Percentiles rank a stretch among this genome's conserved stretches.
Evolutionary conservation across 1,140 invertebrate genomes (phyloP).

Genomic region (Agraylea sexmaculata): DNA sequence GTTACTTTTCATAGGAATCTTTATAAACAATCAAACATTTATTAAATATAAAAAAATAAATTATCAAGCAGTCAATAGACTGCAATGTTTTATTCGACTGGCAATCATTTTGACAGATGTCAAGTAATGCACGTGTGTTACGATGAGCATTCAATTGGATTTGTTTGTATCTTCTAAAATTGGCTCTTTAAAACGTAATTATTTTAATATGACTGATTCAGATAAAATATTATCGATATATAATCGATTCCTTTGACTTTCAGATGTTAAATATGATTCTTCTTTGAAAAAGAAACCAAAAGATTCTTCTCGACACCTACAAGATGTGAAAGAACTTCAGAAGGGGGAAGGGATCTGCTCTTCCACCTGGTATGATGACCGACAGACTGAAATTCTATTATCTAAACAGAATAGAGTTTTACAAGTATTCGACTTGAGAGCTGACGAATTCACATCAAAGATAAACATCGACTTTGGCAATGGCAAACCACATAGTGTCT

Average conservation of each 20-base stretch:
- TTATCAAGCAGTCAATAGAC: no score
- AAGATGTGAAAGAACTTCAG: slow-evolving; percentile 34
- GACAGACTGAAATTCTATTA: slow-evolving; percentile 56
- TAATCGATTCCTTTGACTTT: slow-evolving; percentile 15
- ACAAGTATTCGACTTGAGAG: slow-evolving; percentile 11
- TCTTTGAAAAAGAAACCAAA: slow-evolving; percentile 32
- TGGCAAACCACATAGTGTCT: slow-evolving; percentile 10
- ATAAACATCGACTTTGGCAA: slow-evolving; percentile 12
- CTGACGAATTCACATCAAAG: slow-evolving; percentile 4
- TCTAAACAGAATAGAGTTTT: slow-evolving; percentile 32
- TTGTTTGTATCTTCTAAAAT: slow-evolving; percentile 35
- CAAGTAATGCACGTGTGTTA: no score
- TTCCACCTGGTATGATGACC: slow-evolving; percentile 54
- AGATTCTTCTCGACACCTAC: slow-evolving; percentile 37
- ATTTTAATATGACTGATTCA: slow-evolving; percentile 5
- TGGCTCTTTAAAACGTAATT: slow-evolving; percentile 40
- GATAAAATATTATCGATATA: background rate
- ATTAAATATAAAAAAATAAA: no score
- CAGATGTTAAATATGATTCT: slow-evolving; percentile 36
- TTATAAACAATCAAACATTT: no score
- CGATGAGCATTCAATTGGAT: no score
- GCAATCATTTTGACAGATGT: no score
- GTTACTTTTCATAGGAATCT: no score
- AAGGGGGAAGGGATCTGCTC: slow-evolving; percentile 47
- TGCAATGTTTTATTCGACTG: no score